A percentile compares a stretch with the other conserved stretches of the same genome.
Conservation (phyloP, 2,113 vertebrate genomes). For the Tichodroma muraria region DNA sequence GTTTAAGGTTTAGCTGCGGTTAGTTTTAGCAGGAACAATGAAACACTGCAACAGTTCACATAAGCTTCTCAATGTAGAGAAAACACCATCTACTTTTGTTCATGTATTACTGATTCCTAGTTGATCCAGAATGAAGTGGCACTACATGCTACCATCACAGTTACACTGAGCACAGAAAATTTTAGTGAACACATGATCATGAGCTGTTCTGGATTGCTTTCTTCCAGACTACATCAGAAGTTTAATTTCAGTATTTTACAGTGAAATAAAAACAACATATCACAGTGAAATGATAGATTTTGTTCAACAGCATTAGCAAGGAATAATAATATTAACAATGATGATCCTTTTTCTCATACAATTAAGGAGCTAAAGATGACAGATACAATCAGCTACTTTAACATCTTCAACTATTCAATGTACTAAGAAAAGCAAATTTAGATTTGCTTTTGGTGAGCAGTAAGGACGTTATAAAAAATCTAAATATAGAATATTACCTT, state of each 20-base stretch:
- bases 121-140: neutral
- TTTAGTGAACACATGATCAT: neutral
- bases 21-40: neutral
- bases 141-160: neutral
- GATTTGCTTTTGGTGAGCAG: neutral
- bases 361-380: conserved; percentile 15
- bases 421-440: neutral
- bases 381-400: neutral
- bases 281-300: neutral
- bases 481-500: neutral
- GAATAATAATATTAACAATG: neutral
- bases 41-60: neutral
- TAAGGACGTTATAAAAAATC: neutral
- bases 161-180: neutral
- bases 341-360: neutral
- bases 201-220: neutral
- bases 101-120: neutral
- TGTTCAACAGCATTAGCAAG: neutral
- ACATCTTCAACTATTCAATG: neutral
- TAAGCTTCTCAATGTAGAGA: neutral
- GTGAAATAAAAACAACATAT: neutral
- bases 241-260: neutral
- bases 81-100: neutral
- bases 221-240: neutral
- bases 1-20: neutral